These are phyloP conservation scores for Podocnemis expansa DNA, from an alignment of 2,113 vertebrate species.

Conservation along the genomic window DNA sequence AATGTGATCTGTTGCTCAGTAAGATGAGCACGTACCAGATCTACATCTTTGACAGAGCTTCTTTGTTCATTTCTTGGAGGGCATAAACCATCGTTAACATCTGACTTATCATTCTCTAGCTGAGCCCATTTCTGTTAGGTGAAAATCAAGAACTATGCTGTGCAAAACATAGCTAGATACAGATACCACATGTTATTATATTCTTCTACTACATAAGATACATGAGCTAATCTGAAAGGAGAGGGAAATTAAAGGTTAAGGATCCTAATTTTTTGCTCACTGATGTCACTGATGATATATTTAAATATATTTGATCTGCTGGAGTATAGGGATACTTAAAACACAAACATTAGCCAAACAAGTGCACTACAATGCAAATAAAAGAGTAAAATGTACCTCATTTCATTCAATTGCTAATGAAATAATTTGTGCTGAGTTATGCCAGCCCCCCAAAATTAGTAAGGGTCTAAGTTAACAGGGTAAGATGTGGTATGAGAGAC, in stretches of 20 bases:
- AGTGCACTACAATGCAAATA: neutral
- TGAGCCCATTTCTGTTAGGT: neutral
- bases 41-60: slow-evolving; percentile 32
- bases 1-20: neutral
- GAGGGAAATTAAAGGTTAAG: neutral
- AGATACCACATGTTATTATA: neutral
- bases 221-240: neutral
- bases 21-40: slow-evolving; percentile 14
- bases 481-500: neutral
- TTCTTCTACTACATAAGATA: neutral
- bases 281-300: too few species aligned
- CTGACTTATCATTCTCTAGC: slow-evolving; percentile 31
- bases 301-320: neutral
- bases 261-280: neutral
- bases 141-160: neutral
- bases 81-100: slow-evolving; percentile 39
- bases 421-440: neutral
- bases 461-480: neutral
- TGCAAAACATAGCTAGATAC: neutral
- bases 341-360: neutral
- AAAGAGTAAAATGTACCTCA: neutral
- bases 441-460: neutral
- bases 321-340: neutral
- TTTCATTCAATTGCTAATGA: neutral
- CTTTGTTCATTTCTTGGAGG: slow-evolving; percentile 42